Percentiles rank a stretch among this genome's conserved stretches.
Conservation (phyloP, 2,797 vertebrate species). For the Lepilemur septentrionalis region DNA sequence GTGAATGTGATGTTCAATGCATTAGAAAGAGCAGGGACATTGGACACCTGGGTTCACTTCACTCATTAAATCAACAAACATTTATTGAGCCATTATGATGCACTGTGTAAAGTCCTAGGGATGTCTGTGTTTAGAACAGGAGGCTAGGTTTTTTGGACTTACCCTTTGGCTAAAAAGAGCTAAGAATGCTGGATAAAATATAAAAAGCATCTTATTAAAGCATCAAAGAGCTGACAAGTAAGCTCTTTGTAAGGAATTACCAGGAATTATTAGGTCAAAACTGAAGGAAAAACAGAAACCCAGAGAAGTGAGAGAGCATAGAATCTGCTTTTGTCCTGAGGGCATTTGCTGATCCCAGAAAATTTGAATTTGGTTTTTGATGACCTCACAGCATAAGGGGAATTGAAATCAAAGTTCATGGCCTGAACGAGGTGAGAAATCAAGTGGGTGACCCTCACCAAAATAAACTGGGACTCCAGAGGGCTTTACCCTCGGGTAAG, state of each 20-base stretch:
- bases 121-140: conserved; percentile 46
- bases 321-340: conserved; percentile 51
- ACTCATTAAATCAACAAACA: background rate
- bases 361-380: conserved; percentile 55
- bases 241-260: conserved; percentile 77
- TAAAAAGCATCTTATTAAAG: conserved; percentile 73
- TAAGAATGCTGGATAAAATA: conserved; percentile 62
- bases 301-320: background rate
- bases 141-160: conserved; percentile 32
- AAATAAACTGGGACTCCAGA: background rate
- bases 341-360: conserved; percentile 48
- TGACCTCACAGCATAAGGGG: background rate
- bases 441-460: background rate
- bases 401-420: background rate
- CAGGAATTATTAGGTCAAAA: conserved; percentile 75
- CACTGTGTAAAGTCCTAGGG: background rate
- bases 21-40: background rate
- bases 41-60: background rate
- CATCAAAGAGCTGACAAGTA: conserved; percentile 75
- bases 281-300: conserved; percentile 69
- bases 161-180: conserved; percentile 56
- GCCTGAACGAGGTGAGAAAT: background rate
- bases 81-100: background rate
- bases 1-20: background rate
- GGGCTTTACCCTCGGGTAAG: background rate